phyloP scores from a whole-genome alignment of 1,140 invertebrate species.

The Papilio xuthus region DNA sequence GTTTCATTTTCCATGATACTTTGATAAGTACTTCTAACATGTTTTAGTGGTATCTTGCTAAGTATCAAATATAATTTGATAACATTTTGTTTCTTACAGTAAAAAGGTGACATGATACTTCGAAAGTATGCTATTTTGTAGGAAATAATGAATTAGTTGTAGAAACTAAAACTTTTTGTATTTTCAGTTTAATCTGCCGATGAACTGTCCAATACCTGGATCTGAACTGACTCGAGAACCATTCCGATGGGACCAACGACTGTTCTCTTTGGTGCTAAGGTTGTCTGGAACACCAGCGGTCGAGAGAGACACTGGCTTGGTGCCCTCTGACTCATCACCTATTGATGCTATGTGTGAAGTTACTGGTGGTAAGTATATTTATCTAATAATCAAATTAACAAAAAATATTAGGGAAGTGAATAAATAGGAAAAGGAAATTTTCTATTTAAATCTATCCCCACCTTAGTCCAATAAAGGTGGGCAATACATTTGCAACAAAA shows the following conservation, averaged over 20 bases:
- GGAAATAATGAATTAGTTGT: background rate
- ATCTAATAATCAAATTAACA: slow-evolving; percentile 4
- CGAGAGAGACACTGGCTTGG: slow-evolving; percentile 87
- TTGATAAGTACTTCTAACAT: too few relatives aligned
- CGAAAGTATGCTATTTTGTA: background rate
- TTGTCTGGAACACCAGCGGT: slow-evolving; percentile 90
- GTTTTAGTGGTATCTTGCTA: too few relatives aligned
- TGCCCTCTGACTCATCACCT: slow-evolving; percentile 95
- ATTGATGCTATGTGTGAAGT: slow-evolving; percentile 99
- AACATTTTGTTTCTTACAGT: background rate
- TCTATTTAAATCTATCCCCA: background rate
- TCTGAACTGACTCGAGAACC: slow-evolving; percentile 98
- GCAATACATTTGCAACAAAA: background rate
- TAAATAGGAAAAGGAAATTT: background rate
- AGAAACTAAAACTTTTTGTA: slow-evolving; percentile 30
- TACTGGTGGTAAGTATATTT: slow-evolving; percentile 90
- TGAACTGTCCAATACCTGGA: slow-evolving; percentile 96
- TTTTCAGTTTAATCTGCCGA: slow-evolving; percentile 93
- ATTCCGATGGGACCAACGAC: slow-evolving; percentile 98
- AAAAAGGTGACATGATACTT: background rate
- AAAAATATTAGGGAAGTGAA: background rate
- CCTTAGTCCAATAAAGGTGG: background rate
- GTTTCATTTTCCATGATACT: too few relatives aligned
- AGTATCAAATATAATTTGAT: background rate
- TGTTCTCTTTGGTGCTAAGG: slow-evolving; percentile 97